A percentile compares a stretch with the other conserved stretches of the same genome.
phyloP scores from a whole-genome alignment of 2,797 vertebrate genomes.

The Craterocephalus amniculus region DNA sequence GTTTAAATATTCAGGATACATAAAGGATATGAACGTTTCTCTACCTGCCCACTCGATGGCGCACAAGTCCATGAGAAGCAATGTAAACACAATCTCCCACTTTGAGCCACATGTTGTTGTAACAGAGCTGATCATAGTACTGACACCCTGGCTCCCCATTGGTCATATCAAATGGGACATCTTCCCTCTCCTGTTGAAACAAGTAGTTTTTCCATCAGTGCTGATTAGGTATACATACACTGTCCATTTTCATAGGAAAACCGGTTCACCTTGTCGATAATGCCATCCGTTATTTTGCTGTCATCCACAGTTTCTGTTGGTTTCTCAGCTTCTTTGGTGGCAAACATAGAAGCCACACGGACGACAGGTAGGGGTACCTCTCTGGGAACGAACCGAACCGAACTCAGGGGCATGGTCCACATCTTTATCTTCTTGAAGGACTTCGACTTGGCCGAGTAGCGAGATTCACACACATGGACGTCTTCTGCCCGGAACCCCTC shows the following conservation, averaged over 20 bases:
- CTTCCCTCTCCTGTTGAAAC: slow-evolving; percentile 90
- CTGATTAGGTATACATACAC: background rate
- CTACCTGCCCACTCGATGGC: slow-evolving; percentile 94
- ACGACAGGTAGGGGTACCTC: slow-evolving; percentile 94
- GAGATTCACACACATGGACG: slow-evolving; percentile 96
- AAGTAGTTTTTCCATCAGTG: slow-evolving; percentile 12
- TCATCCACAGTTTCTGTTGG: slow-evolving; percentile 87
- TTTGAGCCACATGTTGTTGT: slow-evolving; percentile 95
- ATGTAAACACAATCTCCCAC: slow-evolving; percentile 97
- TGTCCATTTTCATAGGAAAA: background rate
- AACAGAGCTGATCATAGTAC: slow-evolving; percentile 96
- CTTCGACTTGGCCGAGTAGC: slow-evolving; percentile 97
- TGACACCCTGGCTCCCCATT: slow-evolving; percentile 96
- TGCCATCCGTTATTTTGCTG: slow-evolving; percentile 81
- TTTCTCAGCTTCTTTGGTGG: slow-evolving; percentile 91
- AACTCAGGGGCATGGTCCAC: slow-evolving; percentile 97
- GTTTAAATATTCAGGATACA: background rate
- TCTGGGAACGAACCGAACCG: slow-evolving; percentile 91
- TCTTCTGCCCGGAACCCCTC: slow-evolving; percentile 95
- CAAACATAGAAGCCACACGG: slow-evolving; percentile 97
- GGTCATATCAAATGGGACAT: slow-evolving; percentile 92
- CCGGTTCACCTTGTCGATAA: slow-evolving; percentile 90
- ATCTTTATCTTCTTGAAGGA: slow-evolving; percentile 99
- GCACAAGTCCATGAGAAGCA: slow-evolving; percentile 93
- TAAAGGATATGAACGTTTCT: slow-evolving; percentile 16